phyloP scores from a whole-genome alignment of 2,888 invertebrate genomes.

The Drosophila maculinotata region DNA sequence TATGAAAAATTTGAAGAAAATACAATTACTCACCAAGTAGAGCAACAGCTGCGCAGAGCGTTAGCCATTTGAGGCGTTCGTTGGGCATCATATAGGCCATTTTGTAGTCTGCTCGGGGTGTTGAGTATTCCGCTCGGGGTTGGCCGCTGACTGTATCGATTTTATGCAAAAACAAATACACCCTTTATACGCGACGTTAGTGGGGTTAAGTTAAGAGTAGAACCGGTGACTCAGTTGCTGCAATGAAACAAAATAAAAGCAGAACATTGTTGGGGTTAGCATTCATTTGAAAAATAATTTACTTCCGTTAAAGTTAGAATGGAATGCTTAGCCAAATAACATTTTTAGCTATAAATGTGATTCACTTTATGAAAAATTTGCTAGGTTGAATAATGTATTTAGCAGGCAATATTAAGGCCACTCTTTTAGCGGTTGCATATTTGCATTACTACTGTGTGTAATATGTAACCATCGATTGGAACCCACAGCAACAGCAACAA shows the following conservation, averaged over 20 bases:
- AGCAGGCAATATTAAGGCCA: not conserved
- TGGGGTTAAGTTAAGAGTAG: not conserved
- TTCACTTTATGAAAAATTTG: not conserved
- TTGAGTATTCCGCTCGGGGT: constrained; percentile 42
- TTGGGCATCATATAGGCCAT: constrained; percentile 77
- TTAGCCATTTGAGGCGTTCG: constrained; percentile 83
- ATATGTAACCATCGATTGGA: constrained; percentile 39
- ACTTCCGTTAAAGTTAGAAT: constrained; percentile 12
- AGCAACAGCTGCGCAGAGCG: constrained; percentile 81
- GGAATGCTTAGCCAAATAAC: not conserved
- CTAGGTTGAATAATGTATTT: not conserved
- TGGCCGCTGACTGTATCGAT: constrained; percentile 61
- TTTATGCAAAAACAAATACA: constrained; percentile 63
- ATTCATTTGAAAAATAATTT: constrained; percentile 6
- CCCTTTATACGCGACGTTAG: constrained; percentile 46
- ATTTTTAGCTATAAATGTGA: not conserved
- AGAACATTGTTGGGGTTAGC: constrained; percentile 14
- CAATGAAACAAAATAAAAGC: constrained; percentile 35
- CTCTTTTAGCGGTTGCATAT: not conserved
- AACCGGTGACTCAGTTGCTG: constrained; percentile 59
- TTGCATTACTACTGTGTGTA: not conserved
- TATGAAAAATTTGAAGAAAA: constrained; percentile 4
- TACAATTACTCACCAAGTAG: constrained; percentile 80
- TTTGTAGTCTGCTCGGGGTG: constrained; percentile 21
- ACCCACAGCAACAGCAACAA: constrained; percentile 8